Conservation (phyloP, 2,113 vertebrate species). For the Otus sunia region DNA sequence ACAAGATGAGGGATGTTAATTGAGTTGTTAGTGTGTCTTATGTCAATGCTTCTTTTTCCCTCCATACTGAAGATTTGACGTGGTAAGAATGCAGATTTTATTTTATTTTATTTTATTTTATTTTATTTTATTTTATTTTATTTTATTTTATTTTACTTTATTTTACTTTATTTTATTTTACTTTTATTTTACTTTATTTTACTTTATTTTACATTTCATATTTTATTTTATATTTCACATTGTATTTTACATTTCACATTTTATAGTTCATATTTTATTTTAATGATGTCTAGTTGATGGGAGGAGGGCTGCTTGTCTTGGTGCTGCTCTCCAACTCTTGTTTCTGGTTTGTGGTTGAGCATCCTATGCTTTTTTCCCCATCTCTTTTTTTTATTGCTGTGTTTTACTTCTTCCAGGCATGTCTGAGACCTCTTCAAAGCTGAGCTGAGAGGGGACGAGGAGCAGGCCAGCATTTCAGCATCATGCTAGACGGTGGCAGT, state of each 20-base stretch:
- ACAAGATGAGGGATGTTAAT: background rate
- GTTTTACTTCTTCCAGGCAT: background rate
- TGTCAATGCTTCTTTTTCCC: background rate
- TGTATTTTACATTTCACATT: background rate
- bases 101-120: background rate
- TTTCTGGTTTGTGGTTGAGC: background rate
- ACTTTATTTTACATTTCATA: background rate
- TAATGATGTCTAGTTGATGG: background rate
- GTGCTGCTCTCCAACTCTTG: background rate
- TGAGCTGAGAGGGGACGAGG: background rate
- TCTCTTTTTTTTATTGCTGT: background rate
- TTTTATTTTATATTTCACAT: background rate
- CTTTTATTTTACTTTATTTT: background rate
- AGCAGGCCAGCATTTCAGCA: background rate
- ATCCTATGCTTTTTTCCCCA: background rate
- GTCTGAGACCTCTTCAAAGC: background rate
- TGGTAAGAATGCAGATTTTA: background rate
- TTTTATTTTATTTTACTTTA: background rate
- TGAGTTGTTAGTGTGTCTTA: background rate
- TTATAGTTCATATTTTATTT: background rate
- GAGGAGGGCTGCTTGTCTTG: background rate
- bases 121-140: background rate
- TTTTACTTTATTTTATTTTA: background rate
- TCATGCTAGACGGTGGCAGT: background rate
- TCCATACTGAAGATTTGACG: accelerated